phyloP scores from a whole-genome alignment of 2,797 vertebrate species.

The Pantherophis vulpinus region DNA sequence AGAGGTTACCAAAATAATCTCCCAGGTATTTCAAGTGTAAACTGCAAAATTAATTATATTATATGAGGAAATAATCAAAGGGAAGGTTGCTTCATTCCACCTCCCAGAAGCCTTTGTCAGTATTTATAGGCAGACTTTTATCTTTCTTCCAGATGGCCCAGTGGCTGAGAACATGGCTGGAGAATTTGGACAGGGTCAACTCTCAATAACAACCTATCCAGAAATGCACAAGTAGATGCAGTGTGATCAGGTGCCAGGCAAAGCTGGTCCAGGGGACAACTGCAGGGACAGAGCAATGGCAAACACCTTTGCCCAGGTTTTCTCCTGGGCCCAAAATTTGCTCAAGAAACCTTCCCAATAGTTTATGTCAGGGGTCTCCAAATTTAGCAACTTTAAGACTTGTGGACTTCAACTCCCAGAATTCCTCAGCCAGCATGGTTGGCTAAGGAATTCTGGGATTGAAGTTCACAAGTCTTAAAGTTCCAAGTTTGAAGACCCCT shows the following conservation, averaged over 20 bases:
- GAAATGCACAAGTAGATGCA: conserved; percentile 45
- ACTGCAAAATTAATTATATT: not conserved
- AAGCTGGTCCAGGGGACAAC: conserved; percentile 19
- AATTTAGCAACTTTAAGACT: no score
- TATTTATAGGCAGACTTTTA: conserved; percentile 39
- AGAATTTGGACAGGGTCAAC: conserved; percentile 26
- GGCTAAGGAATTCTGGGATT: no score
- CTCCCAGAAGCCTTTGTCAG: not conserved
- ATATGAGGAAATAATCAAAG: not conserved
- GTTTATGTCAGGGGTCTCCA: no score
- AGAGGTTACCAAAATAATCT: no score
- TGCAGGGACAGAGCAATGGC: not conserved
- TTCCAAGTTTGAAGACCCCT: not conserved
- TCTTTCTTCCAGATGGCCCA: conserved; percentile 70
- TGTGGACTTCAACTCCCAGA: no score
- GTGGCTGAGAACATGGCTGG: conserved; percentile 66
- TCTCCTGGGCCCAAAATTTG: not conserved
- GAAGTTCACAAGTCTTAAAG: not conserved
- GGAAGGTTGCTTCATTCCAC: conserved; percentile 38
- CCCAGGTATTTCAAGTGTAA: not conserved
- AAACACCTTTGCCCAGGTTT: not conserved
- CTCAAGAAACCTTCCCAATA: not conserved
- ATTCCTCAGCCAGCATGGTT: no score
- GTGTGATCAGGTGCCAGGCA: conserved; percentile 21
- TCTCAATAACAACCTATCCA: not conserved